Conservation (phyloP, 1,140 invertebrate genomes). For the Elymnias hypermnestra region DNA sequence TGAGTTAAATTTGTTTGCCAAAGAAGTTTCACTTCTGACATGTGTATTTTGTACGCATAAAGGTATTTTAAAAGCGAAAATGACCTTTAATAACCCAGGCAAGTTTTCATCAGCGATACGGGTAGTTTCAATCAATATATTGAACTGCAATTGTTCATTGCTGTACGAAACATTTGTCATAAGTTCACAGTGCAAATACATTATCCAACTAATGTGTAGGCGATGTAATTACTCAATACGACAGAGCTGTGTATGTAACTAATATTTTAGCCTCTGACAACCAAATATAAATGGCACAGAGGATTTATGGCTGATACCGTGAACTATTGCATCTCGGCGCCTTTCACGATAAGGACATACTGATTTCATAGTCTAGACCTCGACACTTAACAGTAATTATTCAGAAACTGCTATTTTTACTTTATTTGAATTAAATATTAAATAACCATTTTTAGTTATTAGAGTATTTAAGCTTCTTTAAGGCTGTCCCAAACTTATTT, state of each 20-base stretch:
- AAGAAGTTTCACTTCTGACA: too few species aligned
- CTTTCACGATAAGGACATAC: not conserved
- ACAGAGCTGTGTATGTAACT: conserved; percentile 1
- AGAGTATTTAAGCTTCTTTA: too few species aligned
- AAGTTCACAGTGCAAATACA: conserved; percentile 6
- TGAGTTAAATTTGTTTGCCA: too few species aligned
- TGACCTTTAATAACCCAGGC: too few species aligned
- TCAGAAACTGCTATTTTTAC: too few species aligned
- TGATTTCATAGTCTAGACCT: too few species aligned
- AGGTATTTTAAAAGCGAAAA: too few species aligned
- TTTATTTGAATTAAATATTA: too few species aligned
- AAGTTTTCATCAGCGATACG: not conserved
- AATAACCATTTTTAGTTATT: too few species aligned
- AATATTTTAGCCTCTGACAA: conserved; percentile 4
- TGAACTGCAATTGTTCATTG: conserved; percentile 4
- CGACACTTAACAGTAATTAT: too few species aligned
- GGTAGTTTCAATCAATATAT: not conserved
- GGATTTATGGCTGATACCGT: conserved; percentile 1
- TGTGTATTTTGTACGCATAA: too few species aligned
- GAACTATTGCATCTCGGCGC: conserved; percentile 3
- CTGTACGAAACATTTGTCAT: conserved; percentile 4
- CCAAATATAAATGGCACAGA: conserved; percentile 3
- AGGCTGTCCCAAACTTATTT: too few species aligned
- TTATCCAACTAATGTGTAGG: conserved; percentile 6
- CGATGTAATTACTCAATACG: conserved; percentile 4